Evolutionary conservation across 2,797 vertebrate species (phyloP).

Genomic region (Parauchenoglanis punctatus): DNA sequence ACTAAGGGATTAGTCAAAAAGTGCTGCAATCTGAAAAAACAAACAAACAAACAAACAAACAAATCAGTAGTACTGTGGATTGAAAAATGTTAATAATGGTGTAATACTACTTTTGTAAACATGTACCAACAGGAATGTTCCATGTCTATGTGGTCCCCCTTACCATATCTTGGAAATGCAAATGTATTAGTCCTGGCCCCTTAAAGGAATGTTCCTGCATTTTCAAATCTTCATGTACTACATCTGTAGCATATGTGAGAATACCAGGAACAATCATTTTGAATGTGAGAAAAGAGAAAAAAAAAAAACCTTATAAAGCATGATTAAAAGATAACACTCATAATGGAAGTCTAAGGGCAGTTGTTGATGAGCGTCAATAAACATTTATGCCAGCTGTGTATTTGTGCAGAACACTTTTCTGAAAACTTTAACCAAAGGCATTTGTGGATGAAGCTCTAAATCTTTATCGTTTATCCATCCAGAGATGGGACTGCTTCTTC

Average conservation of each 20-base stretch:
- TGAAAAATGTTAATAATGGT: neutral
- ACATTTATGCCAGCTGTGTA: neutral
- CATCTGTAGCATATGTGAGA: neutral
- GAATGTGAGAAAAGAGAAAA: neutral
- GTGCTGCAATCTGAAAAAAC: neutral
- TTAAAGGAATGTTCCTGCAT: slow-evolving; percentile 6
- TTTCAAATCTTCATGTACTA: slow-evolving; percentile 8
- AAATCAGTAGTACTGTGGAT: neutral
- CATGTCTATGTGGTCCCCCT: neutral
- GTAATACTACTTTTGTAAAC: neutral
- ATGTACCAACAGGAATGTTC: neutral
- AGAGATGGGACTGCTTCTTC: neutral
- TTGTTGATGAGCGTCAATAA: neutral
- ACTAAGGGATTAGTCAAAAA: neutral
- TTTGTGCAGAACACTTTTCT: neutral
- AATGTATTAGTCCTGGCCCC: neutral
- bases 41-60: neutral
- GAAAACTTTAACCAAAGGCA: neutral
- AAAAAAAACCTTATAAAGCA: neutral
- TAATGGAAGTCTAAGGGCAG: neutral
- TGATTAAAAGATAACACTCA: neutral
- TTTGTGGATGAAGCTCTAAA: neutral
- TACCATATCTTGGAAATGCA: neutral
- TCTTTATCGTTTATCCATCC: neutral
- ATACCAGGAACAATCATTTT: neutral